phyloP scores from a whole-genome alignment of 2,888 invertebrate genomes.

The Volucella bombylans region DNA sequence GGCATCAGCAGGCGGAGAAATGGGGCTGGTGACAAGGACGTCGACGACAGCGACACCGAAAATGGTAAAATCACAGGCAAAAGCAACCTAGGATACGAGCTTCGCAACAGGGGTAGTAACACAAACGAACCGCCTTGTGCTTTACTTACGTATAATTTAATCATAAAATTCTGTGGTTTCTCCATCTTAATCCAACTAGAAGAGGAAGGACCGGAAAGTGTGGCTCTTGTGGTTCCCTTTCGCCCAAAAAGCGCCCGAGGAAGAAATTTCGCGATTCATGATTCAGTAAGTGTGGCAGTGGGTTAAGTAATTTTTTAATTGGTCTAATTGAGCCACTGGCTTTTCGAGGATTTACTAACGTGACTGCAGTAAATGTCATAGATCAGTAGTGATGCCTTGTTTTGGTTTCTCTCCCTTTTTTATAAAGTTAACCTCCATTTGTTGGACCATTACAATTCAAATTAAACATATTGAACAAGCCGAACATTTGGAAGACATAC shows the following conservation, averaged over 20 bases:
- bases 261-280: constrained; percentile 17
- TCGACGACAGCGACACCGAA: constrained; percentile 1
- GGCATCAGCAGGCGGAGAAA: constrained; percentile 3
- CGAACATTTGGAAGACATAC: too few species aligned
- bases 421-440: too few species aligned
- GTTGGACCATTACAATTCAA: too few species aligned
- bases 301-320: constrained; percentile 47
- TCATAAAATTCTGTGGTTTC: constrained; percentile 48
- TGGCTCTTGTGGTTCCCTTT: background rate
- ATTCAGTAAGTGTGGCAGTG: constrained; percentile 25
- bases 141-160: constrained; percentile 43
- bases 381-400: too few species aligned
- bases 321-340: constrained; percentile 35
- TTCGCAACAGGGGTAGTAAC: constrained; percentile 9
- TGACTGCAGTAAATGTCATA: too few species aligned
- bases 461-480: too few species aligned
- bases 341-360: too few species aligned
- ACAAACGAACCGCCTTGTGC: constrained; percentile 41
- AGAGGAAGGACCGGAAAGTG: background rate
- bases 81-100: background rate
- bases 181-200: background rate
- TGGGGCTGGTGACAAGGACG: background rate
- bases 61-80: background rate
- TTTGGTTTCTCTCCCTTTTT: too few species aligned
- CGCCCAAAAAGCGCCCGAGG: background rate